phyloP scores from a whole-genome alignment of 35 echinoderm and acorn worm species.

The Heliocidaris tuberculata region DNA sequence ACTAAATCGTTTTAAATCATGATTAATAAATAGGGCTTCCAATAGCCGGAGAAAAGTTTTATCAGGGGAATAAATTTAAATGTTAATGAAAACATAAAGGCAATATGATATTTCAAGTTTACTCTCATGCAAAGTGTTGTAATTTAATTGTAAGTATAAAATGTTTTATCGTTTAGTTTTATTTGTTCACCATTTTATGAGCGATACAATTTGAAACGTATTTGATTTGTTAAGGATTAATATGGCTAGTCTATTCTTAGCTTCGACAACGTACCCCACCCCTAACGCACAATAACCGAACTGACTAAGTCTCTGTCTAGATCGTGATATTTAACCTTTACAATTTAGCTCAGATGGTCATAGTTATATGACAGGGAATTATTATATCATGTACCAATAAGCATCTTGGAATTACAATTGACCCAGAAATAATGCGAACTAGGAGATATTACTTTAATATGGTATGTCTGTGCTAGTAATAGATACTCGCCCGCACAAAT shows the following conservation, averaged over 20 bases:
- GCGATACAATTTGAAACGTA: not conserved
- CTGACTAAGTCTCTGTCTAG: not conserved
- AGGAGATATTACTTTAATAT: not conserved
- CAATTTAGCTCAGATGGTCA: not conserved
- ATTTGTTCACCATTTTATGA: not conserved
- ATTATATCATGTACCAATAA: not conserved
- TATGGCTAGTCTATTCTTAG: not conserved
- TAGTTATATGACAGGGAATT: not conserved
- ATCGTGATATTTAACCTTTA: not conserved
- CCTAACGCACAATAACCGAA: not conserved
- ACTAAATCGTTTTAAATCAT: no score
- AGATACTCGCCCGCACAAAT: not conserved
- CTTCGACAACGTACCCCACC: not conserved
- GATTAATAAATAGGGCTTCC: no score
- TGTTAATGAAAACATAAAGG: no score
- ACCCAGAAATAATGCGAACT: not conserved
- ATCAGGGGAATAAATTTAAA: no score
- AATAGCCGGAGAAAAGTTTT: no score
- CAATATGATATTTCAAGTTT: no score
- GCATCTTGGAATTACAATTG: not conserved
- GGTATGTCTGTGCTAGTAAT: not conserved
- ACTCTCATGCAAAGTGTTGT: no score
- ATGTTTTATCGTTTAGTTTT: not conserved
- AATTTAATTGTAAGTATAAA: no score
- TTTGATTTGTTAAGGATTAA: not conserved